These are phyloP conservation scores for Phaonia tiefii DNA, from an alignment of 2,888 invertebrate species.

Conservation along the genomic window DNA sequence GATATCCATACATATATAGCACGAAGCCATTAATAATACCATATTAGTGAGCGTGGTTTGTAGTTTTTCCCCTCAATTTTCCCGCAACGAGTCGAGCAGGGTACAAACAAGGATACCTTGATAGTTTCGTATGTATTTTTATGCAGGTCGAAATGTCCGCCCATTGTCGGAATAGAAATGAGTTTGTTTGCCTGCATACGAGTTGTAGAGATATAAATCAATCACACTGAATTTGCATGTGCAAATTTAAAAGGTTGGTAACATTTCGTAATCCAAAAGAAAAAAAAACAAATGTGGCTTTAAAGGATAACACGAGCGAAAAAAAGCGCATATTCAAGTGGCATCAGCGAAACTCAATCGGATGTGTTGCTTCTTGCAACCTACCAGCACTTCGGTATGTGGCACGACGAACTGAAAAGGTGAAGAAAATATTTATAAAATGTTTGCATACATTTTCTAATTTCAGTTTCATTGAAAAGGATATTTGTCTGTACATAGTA, in stretches of 20 bases:
- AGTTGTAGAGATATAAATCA: conserved; percentile 43
- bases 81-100: background rate
- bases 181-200: background rate
- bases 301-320: conserved; percentile 19
- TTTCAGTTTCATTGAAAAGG: conserved; percentile 12
- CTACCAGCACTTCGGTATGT: background rate
- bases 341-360: background rate
- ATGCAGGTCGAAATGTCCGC: background rate
- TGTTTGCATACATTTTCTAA: conserved; percentile 20
- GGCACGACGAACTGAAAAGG: background rate
- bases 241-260: conserved; percentile 38
- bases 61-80: background rate
- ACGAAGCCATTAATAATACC: conserved; percentile 3
- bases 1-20: too few species aligned
- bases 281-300: conserved; percentile 49
- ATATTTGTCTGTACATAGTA: background rate
- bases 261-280: conserved; percentile 48
- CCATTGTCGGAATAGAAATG: background rate
- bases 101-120: background rate
- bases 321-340: conserved; percentile 5
- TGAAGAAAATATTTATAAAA: conserved; percentile 21
- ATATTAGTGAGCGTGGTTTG: background rate
- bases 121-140: background rate
- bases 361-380: conserved; percentile 17
- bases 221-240: conserved; percentile 50